Base-by-base conservation (phyloP, 2,888 invertebrate species). In the Mimas tiliae region DNA sequence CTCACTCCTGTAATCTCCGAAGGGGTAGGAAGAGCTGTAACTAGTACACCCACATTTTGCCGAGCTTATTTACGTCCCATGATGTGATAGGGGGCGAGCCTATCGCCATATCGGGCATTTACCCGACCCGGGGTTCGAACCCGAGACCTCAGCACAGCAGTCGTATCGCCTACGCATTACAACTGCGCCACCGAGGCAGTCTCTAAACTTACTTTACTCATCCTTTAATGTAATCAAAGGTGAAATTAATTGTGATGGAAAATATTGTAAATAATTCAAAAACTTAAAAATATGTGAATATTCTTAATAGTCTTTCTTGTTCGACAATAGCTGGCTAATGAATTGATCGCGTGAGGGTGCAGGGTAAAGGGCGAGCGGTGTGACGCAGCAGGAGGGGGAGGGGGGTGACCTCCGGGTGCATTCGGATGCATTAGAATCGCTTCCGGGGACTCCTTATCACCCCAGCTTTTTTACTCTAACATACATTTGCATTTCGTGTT, bases 401-500 rank as follows among this genome's bases (percentile, higher is more conserved):
- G 79, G 77, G 72, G 73, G 78, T 75, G 73, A 75, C 70, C 83
- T 79, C 77, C 83, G 87, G 87, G 84, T 89, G 91, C 89, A 91
- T 89, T 91, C 90, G 93, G 90, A 89, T 93, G 94, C 94, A 94
- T 94, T 94, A 94, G 91, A 81, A 73, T 73, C 78, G 86, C 87
- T 94, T 94, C 94, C 94, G 93, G 90, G 52, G 51, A 65, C 33
- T 63, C 62, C 55, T 63, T 62, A 52, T 21, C 48, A 58, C 78
- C 76, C 77, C 76, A 78, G 80, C 82, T 75, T 71, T 73, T 72
- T 69, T 74, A 69, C 53, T 65, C 19, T 52, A 65, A 45, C 48
- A 14, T 58, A 55, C 55, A 58, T 50, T 51, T 64, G 50, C 19
- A 38, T 38, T 63, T 34, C 16, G 19, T 19, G 38, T 33, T 63